These are phyloP conservation scores for Barnardius zonarius DNA, from an alignment of 2,113 vertebrate species.

Conservation along the genomic window DNA sequence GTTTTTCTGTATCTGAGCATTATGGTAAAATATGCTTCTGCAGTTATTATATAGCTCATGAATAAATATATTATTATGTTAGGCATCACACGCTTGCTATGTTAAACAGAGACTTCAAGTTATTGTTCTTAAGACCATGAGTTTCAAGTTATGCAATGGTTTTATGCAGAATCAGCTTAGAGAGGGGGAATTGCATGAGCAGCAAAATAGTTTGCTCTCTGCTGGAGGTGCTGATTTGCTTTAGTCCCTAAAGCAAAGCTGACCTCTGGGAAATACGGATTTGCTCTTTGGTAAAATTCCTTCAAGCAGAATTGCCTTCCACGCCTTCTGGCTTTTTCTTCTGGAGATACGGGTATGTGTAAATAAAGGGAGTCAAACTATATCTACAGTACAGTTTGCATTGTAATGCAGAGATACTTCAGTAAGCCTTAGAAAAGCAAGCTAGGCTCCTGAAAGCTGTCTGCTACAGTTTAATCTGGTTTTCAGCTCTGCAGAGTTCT, in stretches of 20 bases:
- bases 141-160: background rate
- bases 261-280: constrained; percentile 18
- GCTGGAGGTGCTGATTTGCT: background rate
- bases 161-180: constrained; percentile 38
- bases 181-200: constrained; percentile 1
- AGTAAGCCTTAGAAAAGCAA: background rate
- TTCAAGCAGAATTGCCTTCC: background rate
- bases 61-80: constrained; percentile 37
- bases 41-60: constrained; percentile 60
- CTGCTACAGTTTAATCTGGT: background rate
- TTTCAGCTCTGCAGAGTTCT: background rate
- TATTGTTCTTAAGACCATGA: constrained; percentile 10
- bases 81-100: background rate
- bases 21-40: constrained; percentile 55
- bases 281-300: background rate
- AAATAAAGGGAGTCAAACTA: background rate
- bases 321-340: background rate
- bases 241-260: background rate
- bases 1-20: background rate
- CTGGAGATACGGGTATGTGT: background rate
- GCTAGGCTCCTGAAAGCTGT: background rate
- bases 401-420: background rate
- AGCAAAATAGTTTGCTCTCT: constrained; percentile 24
- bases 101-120: constrained; percentile 2
- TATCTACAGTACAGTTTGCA: background rate